Evolutionary conservation across 2,888 invertebrate species (phyloP).

Genomic region (Lycaena phlaeas): DNA sequence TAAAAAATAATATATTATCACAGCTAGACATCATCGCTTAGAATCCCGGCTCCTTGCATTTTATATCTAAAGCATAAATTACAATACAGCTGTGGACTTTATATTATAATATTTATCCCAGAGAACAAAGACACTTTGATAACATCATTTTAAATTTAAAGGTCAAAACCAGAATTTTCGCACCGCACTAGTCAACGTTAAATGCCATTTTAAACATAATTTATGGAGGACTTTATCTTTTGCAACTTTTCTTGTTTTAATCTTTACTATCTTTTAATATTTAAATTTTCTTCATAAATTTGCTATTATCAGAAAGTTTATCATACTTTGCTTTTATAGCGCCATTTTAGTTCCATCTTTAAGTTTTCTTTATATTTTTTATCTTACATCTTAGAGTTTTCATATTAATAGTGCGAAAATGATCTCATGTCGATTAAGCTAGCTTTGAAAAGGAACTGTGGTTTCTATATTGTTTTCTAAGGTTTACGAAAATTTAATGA

Average conservation of each 20-base stretch:
- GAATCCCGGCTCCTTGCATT: no score
- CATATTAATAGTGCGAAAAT: no score
- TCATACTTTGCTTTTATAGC: background rate
- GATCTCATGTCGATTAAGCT: no score
- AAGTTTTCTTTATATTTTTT: background rate
- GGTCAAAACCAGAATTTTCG: background rate
- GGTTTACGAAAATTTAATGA: no score
- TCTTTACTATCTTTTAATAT: conserved; percentile 3
- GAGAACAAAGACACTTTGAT: background rate
- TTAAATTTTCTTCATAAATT: background rate
- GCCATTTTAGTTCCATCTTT: background rate
- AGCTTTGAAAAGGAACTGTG: no score
- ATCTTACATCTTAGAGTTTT: no score
- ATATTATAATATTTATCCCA: background rate
- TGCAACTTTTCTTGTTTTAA: background rate
- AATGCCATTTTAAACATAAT: conserved; percentile 2
- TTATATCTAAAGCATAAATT: no score
- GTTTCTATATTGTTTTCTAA: no score
- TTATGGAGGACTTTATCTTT: conserved; percentile 1
- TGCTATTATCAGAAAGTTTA: background rate
- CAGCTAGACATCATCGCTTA: no score
- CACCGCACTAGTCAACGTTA: background rate
- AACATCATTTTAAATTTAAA: background rate
- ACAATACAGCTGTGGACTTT: background rate
- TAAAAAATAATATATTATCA: no score